Conservation (phyloP, 2,888 invertebrate species). For the Heliconius sara region DNA sequence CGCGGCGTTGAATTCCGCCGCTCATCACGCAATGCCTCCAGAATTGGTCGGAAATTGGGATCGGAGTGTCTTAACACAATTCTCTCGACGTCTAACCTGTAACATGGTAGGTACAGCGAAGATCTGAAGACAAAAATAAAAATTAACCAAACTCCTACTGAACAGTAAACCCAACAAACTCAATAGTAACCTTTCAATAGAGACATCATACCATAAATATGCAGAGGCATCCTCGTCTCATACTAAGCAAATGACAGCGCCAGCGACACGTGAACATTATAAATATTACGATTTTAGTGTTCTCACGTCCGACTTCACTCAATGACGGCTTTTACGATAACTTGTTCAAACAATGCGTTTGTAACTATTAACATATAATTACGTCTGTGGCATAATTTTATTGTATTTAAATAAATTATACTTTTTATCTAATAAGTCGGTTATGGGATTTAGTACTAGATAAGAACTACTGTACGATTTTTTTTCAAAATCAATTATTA, state of each 20-base stretch:
- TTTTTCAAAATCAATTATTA: not conserved
- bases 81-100: not conserved
- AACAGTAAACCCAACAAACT: not conserved
- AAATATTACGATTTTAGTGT: constrained; percentile 44
- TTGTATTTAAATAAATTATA: not conserved
- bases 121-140: not conserved
- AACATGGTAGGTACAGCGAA: not conserved
- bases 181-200: not conserved
- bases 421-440: not conserved
- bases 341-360: constrained; percentile 23
- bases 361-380: constrained; percentile 19
- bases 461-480: not conserved
- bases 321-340: constrained; percentile 45
- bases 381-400: constrained; percentile 4
- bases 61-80: no score
- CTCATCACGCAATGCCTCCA: no score
- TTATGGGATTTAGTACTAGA: not conserved
- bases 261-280: constrained; percentile 29
- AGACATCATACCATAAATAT: constrained; percentile 2
- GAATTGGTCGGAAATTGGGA: no score
- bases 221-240: constrained; percentile 10
- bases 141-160: not conserved
- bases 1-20: no score
- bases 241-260: constrained; percentile 32
- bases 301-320: constrained; percentile 51